These are phyloP conservation scores for Lycia hirtaria DNA, from an alignment of 2,888 invertebrate genomes.

Conservation along the genomic window DNA sequence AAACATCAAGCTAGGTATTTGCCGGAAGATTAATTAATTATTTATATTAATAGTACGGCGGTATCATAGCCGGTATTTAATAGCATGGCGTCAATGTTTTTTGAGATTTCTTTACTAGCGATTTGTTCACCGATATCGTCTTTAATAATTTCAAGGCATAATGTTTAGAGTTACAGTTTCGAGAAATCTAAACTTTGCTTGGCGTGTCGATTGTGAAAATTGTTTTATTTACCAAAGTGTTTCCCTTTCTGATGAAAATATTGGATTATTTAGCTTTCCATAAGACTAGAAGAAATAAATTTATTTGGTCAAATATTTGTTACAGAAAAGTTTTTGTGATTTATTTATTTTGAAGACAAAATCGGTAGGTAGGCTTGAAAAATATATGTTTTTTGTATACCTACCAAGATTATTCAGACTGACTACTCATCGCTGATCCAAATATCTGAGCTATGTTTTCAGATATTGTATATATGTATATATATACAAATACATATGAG, in stretches of 20 bases:
- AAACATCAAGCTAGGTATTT: neutral
- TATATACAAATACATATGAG: too few species aligned
- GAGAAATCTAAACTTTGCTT: neutral
- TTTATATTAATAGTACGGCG: too few species aligned
- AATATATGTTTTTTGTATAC: neutral
- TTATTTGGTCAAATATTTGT: neutral
- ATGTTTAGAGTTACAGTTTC: too few species aligned
- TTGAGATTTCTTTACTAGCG: too few species aligned
- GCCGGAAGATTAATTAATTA: too few species aligned
- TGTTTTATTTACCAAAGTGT: neutral
- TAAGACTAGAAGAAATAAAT: neutral
- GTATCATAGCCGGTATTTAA: too few species aligned
- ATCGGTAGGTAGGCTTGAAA: too few species aligned
- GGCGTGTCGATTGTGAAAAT: neutral
- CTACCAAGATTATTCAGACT: neutral
- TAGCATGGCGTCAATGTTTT: too few species aligned
- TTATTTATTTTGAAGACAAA: neutral
- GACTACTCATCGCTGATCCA: too few species aligned
- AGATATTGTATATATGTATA: too few species aligned
- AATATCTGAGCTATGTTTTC: too few species aligned
- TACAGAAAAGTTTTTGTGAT: neutral
- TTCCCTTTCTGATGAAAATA: neutral
- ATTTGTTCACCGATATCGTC: neutral
- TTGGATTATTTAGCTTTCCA: neutral
- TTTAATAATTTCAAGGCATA: too few species aligned